Evolutionary conservation across 37 sponge, comb jelly and placozoan species (phyloP).

Genomic region (Oopsacas minuta): DNA sequence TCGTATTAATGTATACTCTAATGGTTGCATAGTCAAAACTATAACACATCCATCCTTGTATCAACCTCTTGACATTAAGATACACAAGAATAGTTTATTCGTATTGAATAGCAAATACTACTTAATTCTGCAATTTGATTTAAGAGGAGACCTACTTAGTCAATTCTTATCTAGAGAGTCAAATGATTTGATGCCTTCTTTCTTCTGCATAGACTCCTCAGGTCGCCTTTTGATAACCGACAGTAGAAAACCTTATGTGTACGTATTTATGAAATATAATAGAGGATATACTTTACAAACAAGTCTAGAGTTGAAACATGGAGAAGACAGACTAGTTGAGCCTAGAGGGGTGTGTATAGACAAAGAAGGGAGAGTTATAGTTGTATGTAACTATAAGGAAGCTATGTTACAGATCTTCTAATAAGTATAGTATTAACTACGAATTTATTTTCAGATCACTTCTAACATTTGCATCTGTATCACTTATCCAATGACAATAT

Average conservation of each 20-base stretch:
- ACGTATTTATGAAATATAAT: neutral
- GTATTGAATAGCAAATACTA: neutral
- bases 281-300: neutral
- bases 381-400: neutral
- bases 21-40: neutral
- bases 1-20: neutral
- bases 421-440: too few relatives aligned
- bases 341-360: neutral
- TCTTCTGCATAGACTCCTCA: neutral
- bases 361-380: neutral
- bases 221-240: neutral
- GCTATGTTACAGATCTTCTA: conserved; percentile 13
- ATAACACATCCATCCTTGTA: neutral
- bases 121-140: neutral
- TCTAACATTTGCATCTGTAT: too few relatives aligned
- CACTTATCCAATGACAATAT: too few relatives aligned
- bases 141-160: neutral
- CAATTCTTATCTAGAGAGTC: neutral
- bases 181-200: neutral
- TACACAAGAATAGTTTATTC: neutral
- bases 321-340: neutral
- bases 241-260: neutral
- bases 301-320: neutral
- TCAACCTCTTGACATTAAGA: neutral
- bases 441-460: too few relatives aligned